Percentiles rank a stretch among this genome's conserved stretches.
phyloP scores from a whole-genome alignment of 2,888 invertebrate species.

The Philhelius pedissequus region DNA sequence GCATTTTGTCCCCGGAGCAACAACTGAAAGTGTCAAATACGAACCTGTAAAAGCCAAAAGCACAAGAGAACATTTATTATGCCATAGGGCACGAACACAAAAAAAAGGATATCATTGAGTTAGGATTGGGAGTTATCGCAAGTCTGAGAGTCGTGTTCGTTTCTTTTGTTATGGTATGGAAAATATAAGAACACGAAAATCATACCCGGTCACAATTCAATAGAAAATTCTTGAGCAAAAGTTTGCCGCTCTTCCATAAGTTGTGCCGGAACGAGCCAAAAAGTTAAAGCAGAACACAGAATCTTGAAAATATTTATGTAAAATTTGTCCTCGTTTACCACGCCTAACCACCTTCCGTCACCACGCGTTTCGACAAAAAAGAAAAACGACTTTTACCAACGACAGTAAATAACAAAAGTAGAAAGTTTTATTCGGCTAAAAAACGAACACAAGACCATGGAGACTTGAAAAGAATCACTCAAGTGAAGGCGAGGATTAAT shows the following conservation, averaged over 20 bases:
- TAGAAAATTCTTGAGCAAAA: slow-evolving; percentile 25
- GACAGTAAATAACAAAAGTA: slow-evolving; percentile 51
- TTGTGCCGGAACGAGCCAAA: slow-evolving; percentile 22
- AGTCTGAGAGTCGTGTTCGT: slow-evolving; percentile 6
- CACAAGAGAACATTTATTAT: slow-evolving; percentile 60
- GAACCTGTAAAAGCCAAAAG: slow-evolving; percentile 61
- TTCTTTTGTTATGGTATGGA: background rate
- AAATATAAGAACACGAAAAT: slow-evolving; percentile 38
- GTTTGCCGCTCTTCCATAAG: slow-evolving; percentile 33
- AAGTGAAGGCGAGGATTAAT: slow-evolving; percentile 63
- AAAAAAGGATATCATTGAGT: slow-evolving; percentile 49
- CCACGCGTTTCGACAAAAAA: too few species aligned
- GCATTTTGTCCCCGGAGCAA: slow-evolving; percentile 36
- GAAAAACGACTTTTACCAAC: slow-evolving; percentile 32
- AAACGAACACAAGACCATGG: background rate
- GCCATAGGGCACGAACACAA: slow-evolving; percentile 31
- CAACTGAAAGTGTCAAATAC: slow-evolving; percentile 61
- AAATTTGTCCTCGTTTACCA: slow-evolving; percentile 15
- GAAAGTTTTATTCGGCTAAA: slow-evolving; percentile 40
- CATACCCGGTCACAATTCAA: slow-evolving; percentile 43
- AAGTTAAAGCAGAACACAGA: slow-evolving; percentile 36
- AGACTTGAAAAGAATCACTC: slow-evolving; percentile 50
- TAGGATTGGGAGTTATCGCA: background rate
- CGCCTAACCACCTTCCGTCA: background rate
- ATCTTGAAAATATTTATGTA: slow-evolving; percentile 26